Base-by-base conservation (phyloP, 2,113 vertebrate species). In the Maccullochella peelii region DNA sequence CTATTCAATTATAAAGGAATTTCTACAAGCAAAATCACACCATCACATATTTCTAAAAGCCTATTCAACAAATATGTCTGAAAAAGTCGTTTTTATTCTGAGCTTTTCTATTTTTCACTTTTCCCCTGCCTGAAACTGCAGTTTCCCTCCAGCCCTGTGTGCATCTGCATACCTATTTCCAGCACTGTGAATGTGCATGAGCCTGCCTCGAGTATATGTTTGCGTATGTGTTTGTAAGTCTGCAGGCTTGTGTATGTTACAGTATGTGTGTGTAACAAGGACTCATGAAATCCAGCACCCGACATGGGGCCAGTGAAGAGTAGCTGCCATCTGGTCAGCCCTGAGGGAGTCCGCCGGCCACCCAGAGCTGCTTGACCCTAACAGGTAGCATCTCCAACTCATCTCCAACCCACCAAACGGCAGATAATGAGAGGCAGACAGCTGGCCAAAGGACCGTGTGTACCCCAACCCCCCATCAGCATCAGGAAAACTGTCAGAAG, bases 381-480 rank as follows among this genome's bases (percentile, higher is more conserved):
- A 92, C 94, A 94, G 91, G 91, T 91, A 91, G 82, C 91, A 90
- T 82, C 71, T 87, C 88, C 74, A 77, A 92, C 86, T 91, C 92
- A 88, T 92, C 88, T 84, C 83, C 76, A 79, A 81, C 59, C 40
- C 86, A 67, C 82, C 86, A 86, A 84, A 88, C 42, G 20, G 47
- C 73, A 86, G 82, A 87, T 91, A 91, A 93, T 90, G 89, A 93
- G 91, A 81, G 54, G 63, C 57, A 83, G 91, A 91, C 91, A 92
- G 87, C 92, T 92, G 94, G 90, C 44, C 8, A 6, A 40, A 27
- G 44, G 81, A 82, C 57, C 52, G 62, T n/a, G 0, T 54, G 25
- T 38, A 8, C 3, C n/a, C n/a, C n/a, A n/a, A n/a, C 4, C 78
- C 6, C 16, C n/a, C 30, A 36, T 33, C 30, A 15, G 50, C 40